Conservation (phyloP, 2,113 vertebrate genomes). For the Bufo bufo region DNA sequence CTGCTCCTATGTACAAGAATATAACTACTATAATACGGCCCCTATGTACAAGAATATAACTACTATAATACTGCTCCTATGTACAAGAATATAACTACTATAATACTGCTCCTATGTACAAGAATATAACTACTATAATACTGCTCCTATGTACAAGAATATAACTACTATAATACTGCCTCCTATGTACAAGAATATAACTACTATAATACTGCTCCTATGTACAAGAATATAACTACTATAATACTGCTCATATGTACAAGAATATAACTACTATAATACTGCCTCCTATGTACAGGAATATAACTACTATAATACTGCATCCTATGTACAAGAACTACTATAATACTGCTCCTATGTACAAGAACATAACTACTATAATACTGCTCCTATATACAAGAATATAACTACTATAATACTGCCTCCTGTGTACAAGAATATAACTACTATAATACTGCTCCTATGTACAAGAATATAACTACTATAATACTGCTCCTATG, state of each 20-base stretch:
- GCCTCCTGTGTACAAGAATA: not conserved
- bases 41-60: not conserved
- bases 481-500: not conserved
- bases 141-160: not conserved
- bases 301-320: not conserved
- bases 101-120: not conserved
- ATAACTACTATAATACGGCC: not conserved
- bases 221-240: too few relatives aligned
- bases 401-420: not conserved
- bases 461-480: slow-evolving; percentile 5
- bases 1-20: not conserved
- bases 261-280: slow-evolving; percentile 4
- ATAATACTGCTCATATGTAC: not conserved
- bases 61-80: not conserved
- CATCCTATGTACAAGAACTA: not conserved
- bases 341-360: not conserved
- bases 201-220: not conserved
- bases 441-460: not conserved
- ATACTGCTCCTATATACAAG: not conserved
- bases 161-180: slow-evolving; percentile 7
- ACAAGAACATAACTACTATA: slow-evolving; percentile 7
- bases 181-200: not conserved
- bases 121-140: slow-evolving; percentile 6
- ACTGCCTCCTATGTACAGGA: not conserved
- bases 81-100: not conserved